A percentile compares a stretch with the other conserved stretches of the same genome.
These are phyloP conservation scores for Bombus pyrosoma DNA, from an alignment of 1,140 invertebrate genomes.

Conservation along the genomic window DNA sequence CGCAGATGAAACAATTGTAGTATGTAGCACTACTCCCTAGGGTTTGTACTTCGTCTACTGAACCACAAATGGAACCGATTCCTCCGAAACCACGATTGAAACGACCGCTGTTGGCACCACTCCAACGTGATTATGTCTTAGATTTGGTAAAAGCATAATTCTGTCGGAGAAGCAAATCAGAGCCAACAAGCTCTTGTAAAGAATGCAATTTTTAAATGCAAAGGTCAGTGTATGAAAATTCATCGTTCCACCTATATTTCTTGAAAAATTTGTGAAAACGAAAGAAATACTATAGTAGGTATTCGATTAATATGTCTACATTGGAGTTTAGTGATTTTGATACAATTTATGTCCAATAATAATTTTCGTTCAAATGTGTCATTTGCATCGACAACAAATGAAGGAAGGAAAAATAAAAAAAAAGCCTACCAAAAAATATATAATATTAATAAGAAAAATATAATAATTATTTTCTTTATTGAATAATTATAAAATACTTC, in stretches of 20 bases:
- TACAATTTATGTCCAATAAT: background rate
- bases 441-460: no score
- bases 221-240: background rate
- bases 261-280: background rate
- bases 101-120: constrained; percentile 15
- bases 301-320: no score
- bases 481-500: no score
- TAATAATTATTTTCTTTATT: no score
- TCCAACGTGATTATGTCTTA: constrained; percentile 35
- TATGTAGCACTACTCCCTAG: background rate
- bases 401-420: no score
- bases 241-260: background rate
- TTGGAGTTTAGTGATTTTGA: no score
- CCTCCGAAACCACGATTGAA: constrained; percentile 45
- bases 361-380: background rate
- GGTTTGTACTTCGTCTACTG: constrained; percentile 31
- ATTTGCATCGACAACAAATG: background rate
- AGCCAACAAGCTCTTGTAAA: background rate
- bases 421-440: no score
- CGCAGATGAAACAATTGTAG: constrained; percentile 38
- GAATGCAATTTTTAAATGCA: background rate
- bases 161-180: background rate
- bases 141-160: constrained; percentile 35
- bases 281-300: background rate
- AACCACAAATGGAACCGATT: constrained; percentile 45